Evolutionary conservation across 2,888 invertebrate genomes (phyloP), one percentile per base, ranked within the genome.

Genomic region (Plemyria rubiginata): DNA sequence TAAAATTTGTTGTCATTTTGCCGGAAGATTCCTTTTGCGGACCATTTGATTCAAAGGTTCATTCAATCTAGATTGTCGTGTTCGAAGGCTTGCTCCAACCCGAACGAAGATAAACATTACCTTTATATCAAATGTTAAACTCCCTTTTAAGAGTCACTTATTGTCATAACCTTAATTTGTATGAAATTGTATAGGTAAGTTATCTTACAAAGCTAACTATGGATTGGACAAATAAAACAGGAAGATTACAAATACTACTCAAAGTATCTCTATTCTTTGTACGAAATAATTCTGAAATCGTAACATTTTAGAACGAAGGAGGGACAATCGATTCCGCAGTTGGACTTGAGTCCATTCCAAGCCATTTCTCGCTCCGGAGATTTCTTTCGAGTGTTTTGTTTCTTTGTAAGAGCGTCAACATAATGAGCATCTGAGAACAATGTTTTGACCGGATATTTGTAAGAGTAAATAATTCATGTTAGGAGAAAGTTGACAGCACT

Each of bases 321-420:
- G 29, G 54, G 56, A 69, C 67, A 67, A 62, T 66, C 77, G 71
- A 77, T 77, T 72, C 65, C 68, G 67, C 72, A 70, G 67, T 70
- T 68, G 70, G 70, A 75, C 75, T 71, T 69, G 74, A 73, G 79
- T 82, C 74, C 71, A 74, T 78, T 78, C 77, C 56, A 79, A 80
- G 80, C 80, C 80, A 77, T 86, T 87, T 87, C 74, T 71, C 82
- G 84, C 81, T 83, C 76, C 79, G 76, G 70, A 81, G 81, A 79
- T 78, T 84, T 87, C 81, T 82, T 83, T 79, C 81, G 79, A 85
- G 83, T 80, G 82, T 83, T 86, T 85, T 83, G 78, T 84, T 87
- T 82, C 81, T 76, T 77, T 73, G 77, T 75, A 72, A 80, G 77
- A 73, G 76, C 77, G 80, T 82, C 80, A 80, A 83, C 79, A 80